Percentiles rank a stretch among this genome's conserved stretches.
Conservation (phyloP, 37 sponge, comb jelly and placozoan species). For the Halichondria panicea region DNA sequence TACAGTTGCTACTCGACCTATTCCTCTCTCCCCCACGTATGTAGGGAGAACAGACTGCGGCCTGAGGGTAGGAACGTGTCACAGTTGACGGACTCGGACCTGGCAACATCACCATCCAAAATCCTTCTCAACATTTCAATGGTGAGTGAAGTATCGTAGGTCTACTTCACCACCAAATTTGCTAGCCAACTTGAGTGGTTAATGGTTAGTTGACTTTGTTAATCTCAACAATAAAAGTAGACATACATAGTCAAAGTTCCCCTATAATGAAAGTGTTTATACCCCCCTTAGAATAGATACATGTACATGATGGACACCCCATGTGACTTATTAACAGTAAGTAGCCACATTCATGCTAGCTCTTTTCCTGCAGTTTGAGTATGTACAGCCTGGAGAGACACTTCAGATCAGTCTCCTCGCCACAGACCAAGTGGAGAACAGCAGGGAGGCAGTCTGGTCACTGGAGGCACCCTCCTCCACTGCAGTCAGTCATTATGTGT, state of each 20-base stretch:
- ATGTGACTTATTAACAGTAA: no score
- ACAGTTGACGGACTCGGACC: neutral
- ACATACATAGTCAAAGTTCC: no score
- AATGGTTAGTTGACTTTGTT: no score
- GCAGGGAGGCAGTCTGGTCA: slow-evolving; percentile 80
- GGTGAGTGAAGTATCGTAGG: neutral
- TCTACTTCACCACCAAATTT: no score
- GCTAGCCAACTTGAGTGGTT: no score
- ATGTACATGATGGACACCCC: no score
- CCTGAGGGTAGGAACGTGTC: slow-evolving; percentile 28
- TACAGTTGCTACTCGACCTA: no score
- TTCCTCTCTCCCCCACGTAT: neutral
- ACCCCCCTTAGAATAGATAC: no score
- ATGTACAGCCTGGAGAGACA: slow-evolving; percentile 75
- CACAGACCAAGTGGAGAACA: slow-evolving; percentile 68
- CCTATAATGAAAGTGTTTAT: no score
- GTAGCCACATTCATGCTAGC: neutral
- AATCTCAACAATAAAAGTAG: no score
- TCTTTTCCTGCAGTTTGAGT: neutral
- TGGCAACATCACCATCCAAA: slow-evolving; percentile 44
- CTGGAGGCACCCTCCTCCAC: slow-evolving; percentile 54
- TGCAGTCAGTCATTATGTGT: slow-evolving; percentile 45
- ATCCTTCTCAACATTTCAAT: slow-evolving; percentile 20
- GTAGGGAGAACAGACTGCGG: slow-evolving; percentile 21
- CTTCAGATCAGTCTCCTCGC: slow-evolving; percentile 58